Evolutionary conservation across 2,113 vertebrate species (phyloP).

Genomic region (Paramisgurnus dabryanus): DNA sequence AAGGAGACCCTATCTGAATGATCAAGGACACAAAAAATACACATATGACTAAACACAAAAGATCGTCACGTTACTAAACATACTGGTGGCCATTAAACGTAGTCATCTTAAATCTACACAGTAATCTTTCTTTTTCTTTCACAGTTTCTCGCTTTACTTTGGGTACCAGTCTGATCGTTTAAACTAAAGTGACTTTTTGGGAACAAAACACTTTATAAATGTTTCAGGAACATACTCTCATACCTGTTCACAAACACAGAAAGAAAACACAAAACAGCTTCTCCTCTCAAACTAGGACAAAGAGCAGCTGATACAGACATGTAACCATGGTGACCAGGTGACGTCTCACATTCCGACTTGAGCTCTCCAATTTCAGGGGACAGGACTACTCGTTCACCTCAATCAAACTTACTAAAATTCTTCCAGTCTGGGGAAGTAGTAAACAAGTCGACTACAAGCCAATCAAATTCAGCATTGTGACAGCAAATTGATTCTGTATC

Average conservation of each 20-base stretch:
- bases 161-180: neutral
- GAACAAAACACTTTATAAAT: neutral
- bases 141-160: neutral
- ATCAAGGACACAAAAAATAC: neutral
- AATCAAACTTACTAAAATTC: neutral
- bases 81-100: neutral
- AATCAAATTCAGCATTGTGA: neutral
- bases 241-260: constrained; percentile 17
- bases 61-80: neutral
- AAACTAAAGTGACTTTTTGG: neutral
- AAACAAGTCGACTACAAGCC: neutral
- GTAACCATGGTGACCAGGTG: constrained; percentile 51
- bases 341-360: constrained; percentile 42
- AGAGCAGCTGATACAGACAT: constrained; percentile 44
- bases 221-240: neutral
- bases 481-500: neutral
- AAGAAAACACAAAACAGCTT: neutral
- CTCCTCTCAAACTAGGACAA: constrained; percentile 41
- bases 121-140: neutral
- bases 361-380: constrained; percentile 41
- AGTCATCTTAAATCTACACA: neutral
- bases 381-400: constrained; percentile 14
- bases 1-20: neutral
- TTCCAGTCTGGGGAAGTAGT: neutral
- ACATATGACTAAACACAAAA: neutral